Evolutionary conservation across 2,113 vertebrate genomes (phyloP).

Genomic region (Apistogramma diplotaenia): DNA sequence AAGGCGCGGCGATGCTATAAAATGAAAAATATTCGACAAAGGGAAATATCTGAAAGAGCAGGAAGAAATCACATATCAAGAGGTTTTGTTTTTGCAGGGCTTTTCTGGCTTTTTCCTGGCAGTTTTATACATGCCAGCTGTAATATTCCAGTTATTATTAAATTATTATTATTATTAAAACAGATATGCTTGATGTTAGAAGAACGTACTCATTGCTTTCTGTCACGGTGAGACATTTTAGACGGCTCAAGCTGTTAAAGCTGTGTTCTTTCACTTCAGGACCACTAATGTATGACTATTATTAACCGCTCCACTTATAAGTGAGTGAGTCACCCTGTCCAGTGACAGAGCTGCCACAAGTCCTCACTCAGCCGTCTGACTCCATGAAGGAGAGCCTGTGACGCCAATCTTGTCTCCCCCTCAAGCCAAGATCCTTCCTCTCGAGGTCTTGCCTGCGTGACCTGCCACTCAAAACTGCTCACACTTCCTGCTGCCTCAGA

Average conservation of each 20-base stretch:
- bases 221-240: conserved; percentile 2
- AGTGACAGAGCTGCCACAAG: conserved; percentile 64
- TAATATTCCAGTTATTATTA: neutral
- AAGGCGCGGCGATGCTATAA: conserved; percentile 3
- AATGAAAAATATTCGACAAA: conserved; percentile 6
- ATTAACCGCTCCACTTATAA: conserved; percentile 66
- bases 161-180: neutral
- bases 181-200: neutral
- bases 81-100: neutral
- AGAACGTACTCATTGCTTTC: neutral
- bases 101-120: neutral
- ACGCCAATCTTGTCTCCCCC: conserved; percentile 60
- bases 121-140: conserved; percentile 3
- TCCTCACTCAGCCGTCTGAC: conserved; percentile 68
- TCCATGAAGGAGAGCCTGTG: conserved; percentile 56
- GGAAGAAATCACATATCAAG: conserved; percentile 6
- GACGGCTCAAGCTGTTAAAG: conserved; percentile 25
- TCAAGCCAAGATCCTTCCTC: conserved; percentile 53
- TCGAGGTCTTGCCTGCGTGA: conserved; percentile 38
- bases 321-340: conserved; percentile 65
- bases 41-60: neutral
- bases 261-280: conserved; percentile 48
- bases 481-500: conserved; percentile 40
- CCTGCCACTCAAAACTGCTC: conserved; percentile 50
- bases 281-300: conserved; percentile 62